These are phyloP conservation scores for Myiothlypis coronata DNA, from an alignment of 2,797 vertebrate species.

Conservation along the genomic window DNA sequence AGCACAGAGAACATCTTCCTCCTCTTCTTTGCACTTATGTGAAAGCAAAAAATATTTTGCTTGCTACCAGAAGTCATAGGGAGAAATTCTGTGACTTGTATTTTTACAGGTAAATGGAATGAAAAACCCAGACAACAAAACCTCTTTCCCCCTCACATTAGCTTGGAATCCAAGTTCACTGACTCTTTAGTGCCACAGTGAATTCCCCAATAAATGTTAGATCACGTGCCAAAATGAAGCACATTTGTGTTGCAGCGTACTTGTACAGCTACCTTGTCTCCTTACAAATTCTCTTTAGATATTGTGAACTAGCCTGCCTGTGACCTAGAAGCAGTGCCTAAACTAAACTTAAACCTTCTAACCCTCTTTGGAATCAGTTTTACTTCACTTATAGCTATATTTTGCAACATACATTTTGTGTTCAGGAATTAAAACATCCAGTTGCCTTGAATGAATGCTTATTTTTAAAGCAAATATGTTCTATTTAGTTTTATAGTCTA, in stretches of 20 bases:
- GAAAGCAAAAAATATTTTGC: background rate
- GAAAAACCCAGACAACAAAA: background rate
- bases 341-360: background rate
- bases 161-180: background rate
- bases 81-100: background rate
- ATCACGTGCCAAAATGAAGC: background rate
- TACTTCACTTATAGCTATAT: background rate
- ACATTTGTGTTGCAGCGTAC: background rate
- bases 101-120: background rate
- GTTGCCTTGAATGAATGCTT: background rate
- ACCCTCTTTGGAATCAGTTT: background rate
- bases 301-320: background rate
- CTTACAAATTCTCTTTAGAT: background rate
- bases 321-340: background rate
- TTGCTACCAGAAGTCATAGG: background rate
- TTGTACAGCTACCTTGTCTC: background rate
- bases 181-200: background rate
- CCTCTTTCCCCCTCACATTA: background rate
- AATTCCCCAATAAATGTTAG: background rate
- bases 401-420: background rate
- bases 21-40: fast-evolving
- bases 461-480: background rate
- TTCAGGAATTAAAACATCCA: background rate
- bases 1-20: background rate
- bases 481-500: background rate